phyloP scores from a whole-genome alignment of 2,113 vertebrate species.

The Oryzias woworae region DNA sequence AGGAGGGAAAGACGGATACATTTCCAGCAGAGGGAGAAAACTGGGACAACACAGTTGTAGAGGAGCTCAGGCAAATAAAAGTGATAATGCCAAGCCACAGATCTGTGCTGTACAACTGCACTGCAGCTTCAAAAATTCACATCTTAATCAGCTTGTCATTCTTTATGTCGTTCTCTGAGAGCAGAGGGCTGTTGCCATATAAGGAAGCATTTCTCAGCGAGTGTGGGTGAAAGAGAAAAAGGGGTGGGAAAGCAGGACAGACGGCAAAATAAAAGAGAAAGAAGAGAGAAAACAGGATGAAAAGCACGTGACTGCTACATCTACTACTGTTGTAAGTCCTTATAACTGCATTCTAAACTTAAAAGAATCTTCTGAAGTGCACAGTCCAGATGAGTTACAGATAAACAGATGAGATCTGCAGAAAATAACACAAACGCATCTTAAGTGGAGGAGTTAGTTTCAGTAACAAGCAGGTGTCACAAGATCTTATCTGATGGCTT shows the following conservation, averaged over 20 bases:
- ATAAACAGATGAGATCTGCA: conserved; percentile 14
- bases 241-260: conserved; percentile 37
- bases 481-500: conserved; percentile 37
- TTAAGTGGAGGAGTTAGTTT: conserved; percentile 14
- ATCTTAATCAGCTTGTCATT: conserved; percentile 35
- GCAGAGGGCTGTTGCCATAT: conserved; percentile 66
- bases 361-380: conserved; percentile 37
- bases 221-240: conserved; percentile 34
- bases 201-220: conserved; percentile 64
- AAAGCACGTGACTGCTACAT: conserved; percentile 19
- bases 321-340: conserved; percentile 24
- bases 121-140: conserved; percentile 22
- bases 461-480: conserved; percentile 5
- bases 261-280: conserved; percentile 19
- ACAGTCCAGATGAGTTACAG: conserved; percentile 9
- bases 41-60: conserved; percentile 30
- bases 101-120: conserved; percentile 5
- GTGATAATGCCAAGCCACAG: not conserved
- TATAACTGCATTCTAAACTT: conserved; percentile 32
- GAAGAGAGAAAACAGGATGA: conserved; percentile 19
- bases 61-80: conserved; percentile 26
- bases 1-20: conserved; percentile 56
- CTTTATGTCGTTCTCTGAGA: conserved; percentile 46
- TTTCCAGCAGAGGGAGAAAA: conserved; percentile 32
- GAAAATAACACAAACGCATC: conserved; percentile 10